Evolutionary conservation across 2,797 vertebrate genomes (phyloP).

Genomic region (Enoplosus armatus): DNA sequence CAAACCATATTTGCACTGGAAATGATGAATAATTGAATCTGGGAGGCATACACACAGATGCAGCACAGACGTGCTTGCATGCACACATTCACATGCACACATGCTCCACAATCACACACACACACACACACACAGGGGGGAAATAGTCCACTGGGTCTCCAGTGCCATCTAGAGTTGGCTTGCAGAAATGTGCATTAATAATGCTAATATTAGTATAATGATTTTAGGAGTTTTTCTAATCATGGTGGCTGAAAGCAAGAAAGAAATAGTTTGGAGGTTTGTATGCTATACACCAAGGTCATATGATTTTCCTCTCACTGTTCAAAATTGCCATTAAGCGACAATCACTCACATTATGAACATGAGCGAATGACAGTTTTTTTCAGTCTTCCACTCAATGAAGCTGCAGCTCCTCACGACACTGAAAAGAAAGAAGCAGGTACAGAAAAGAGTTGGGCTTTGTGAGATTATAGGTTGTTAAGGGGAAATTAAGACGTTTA

Average conservation of each 20-base stretch:
- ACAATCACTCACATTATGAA: not conserved
- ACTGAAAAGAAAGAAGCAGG: not conserved
- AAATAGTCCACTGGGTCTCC: constrained; percentile 75
- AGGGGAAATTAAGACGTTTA: constrained; percentile 37
- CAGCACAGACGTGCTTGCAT: constrained; percentile 45
- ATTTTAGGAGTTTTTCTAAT: constrained; percentile 2
- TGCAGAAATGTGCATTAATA: constrained; percentile 43
- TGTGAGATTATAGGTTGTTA: constrained; percentile 23
- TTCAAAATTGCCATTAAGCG: constrained; percentile 4
- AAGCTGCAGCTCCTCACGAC: constrained; percentile 1
- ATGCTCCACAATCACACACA: constrained; percentile 27
- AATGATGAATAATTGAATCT: constrained; percentile 85
- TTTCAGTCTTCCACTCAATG: constrained; percentile 3
- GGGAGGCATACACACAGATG: constrained; percentile 66
- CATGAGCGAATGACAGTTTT: constrained; percentile 11
- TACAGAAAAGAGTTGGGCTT: not conserved
- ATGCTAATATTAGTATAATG: constrained; percentile 41
- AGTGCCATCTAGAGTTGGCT: constrained; percentile 85
- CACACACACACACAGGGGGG: constrained; percentile 7
- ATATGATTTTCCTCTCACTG: not conserved
- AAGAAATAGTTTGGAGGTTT: not conserved
- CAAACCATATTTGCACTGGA: constrained; percentile 81
- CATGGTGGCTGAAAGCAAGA: constrained; percentile 15
- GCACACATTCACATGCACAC: constrained; percentile 36
- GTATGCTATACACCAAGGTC: not conserved